A percentile compares a stretch with the other conserved stretches of the same genome.
phyloP scores from a whole-genome alignment of 2,113 vertebrate genomes.

The Diadophis punctatus region DNA sequence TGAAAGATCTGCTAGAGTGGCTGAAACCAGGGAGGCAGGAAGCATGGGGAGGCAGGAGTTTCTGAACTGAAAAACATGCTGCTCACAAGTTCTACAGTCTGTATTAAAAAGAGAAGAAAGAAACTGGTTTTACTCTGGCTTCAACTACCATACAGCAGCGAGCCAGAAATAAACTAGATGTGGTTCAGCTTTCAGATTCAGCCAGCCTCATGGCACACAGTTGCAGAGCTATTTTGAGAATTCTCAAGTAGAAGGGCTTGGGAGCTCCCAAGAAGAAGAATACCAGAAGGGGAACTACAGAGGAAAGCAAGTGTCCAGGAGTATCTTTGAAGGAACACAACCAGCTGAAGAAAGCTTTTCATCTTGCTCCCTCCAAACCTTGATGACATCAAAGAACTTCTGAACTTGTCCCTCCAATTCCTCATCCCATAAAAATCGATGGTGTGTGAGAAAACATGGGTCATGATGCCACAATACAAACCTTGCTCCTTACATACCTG shows the following conservation, averaged over 20 bases:
- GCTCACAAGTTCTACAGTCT: not conserved
- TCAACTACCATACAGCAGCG: not conserved
- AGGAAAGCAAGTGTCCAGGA: not conserved
- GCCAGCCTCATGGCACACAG: not conserved
- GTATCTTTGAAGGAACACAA: not conserved
- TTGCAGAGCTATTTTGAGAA: not conserved
- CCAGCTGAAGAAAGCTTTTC: not conserved
- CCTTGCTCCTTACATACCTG: not conserved
- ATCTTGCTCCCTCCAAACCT: not conserved
- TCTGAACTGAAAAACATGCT: not conserved
- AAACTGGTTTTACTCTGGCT: not conserved
- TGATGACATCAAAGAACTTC: not conserved
- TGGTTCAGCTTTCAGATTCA: not conserved
- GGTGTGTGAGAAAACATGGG: not conserved
- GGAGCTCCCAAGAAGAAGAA: not conserved
- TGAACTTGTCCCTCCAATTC: not conserved
- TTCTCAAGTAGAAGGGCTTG: not conserved
- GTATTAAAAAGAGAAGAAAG: not conserved
- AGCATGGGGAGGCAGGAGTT: not conserved
- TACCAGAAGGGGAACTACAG: not conserved
- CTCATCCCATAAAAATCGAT: not conserved
- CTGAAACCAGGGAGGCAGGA: not conserved
- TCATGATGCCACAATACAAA: not conserved
- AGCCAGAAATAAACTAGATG: not conserved
- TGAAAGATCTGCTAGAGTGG: not conserved